A percentile compares a stretch with the other conserved stretches of the same genome.
phyloP scores from a whole-genome alignment of 2,797 vertebrate species.

The Cossypha polioptera region DNA sequence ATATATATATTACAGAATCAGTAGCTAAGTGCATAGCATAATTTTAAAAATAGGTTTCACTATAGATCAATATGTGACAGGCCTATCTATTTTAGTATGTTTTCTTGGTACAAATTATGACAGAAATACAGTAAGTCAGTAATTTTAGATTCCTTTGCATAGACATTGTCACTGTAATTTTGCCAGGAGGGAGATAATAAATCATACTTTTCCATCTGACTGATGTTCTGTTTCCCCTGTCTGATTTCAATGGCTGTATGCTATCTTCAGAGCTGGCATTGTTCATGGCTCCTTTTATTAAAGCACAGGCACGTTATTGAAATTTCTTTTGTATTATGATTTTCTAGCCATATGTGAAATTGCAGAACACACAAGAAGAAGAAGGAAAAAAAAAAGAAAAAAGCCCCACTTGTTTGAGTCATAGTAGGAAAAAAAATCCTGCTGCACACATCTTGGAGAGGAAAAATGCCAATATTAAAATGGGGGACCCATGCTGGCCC shows the following conservation, averaged over 20 bases:
- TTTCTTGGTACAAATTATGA: conserved; percentile 48
- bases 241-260: conserved; percentile 39
- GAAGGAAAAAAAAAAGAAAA: not conserved
- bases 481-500: not conserved
- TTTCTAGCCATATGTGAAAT: conserved; percentile 55
- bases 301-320: conserved; percentile 55
- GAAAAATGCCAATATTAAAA: not conserved
- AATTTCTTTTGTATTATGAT: conserved; percentile 64
- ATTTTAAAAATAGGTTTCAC: conserved; percentile 31
- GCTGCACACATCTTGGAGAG: not conserved
- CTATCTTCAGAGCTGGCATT: conserved; percentile 52
- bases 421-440: not conserved
- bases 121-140: conserved; percentile 64
- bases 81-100: conserved; percentile 4
- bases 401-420: not conserved
- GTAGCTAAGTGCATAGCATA: conserved; percentile 9
- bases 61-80: conserved; percentile 41
- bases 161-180: conserved; percentile 68
- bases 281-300: conserved; percentile 60
- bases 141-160: conserved; percentile 63
- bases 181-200: conserved; percentile 61
- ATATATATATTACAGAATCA: conserved; percentile 7
- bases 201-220: conserved; percentile 65
- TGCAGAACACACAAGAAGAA: conserved; percentile 40
- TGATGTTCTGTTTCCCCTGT: conserved; percentile 57